Evolutionary conservation across 2,113 vertebrate species (phyloP).

Genomic region (Catagonus wagneri): DNA sequence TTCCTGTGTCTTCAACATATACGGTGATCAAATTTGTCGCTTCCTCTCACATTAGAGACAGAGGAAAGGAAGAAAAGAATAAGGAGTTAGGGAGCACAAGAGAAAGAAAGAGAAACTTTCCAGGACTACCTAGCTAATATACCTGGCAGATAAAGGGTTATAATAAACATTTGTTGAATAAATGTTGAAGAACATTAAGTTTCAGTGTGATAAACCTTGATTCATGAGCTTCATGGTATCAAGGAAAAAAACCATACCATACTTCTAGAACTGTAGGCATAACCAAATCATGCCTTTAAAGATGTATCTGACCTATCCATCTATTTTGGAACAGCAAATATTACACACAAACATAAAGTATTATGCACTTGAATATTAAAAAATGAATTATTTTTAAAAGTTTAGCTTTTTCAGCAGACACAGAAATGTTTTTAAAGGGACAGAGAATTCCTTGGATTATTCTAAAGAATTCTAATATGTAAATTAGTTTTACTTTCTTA

Average conservation of each 20-base stretch:
- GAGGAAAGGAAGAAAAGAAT: background rate
- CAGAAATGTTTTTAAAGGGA: background rate
- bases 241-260: background rate
- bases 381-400: too few species aligned
- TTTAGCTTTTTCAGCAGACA: background rate
- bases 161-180: background rate
- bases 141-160: background rate
- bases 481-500: slow-evolving; percentile 24
- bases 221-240: background rate
- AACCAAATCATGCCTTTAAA: background rate
- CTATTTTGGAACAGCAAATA: background rate
- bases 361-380: background rate
- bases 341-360: background rate
- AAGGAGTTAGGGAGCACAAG: background rate
- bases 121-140: background rate
- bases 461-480: background rate
- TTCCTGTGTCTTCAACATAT: background rate
- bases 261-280: background rate
- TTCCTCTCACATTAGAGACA: background rate
- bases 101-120: background rate
- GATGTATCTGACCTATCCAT: background rate
- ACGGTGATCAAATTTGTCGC: background rate
- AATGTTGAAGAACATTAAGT: background rate
- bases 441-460: background rate
- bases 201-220: background rate